phyloP scores from a whole-genome alignment of 92 coral and sea anemone species.

The Anthopleura xanthogrammica region DNA sequence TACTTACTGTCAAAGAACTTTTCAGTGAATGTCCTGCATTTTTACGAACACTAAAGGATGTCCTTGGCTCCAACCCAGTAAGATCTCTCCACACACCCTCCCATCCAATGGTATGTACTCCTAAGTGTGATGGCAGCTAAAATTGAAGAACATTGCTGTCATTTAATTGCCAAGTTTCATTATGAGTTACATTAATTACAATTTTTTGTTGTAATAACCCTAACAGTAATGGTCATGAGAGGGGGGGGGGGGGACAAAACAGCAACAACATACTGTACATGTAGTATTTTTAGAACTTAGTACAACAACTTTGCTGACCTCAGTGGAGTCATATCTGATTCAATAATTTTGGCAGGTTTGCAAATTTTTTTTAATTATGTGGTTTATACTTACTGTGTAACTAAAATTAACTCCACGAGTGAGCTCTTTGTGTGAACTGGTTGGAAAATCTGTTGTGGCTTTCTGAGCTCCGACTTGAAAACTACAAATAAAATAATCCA shows the following conservation, averaged over 20 bases:
- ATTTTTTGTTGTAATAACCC: too few species aligned
- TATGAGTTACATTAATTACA: too few species aligned
- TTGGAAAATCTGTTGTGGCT: slow-evolving; percentile 74
- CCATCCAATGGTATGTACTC: slow-evolving; percentile 83
- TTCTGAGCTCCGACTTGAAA: slow-evolving; percentile 73
- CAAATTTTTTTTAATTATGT: too few species aligned
- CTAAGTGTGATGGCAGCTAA: slow-evolving; percentile 82
- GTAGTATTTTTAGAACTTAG: too few species aligned
- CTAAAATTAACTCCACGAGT: slow-evolving; percentile 69
- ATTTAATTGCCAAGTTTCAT: background rate
- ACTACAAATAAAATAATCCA: slow-evolving; percentile 32
- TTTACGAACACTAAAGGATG: slow-evolving; percentile 87
- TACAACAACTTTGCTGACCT: too few species aligned
- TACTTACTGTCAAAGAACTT: slow-evolving; percentile 71
- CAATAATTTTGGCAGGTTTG: too few species aligned
- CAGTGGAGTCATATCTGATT: too few species aligned
- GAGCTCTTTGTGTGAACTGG: slow-evolving; percentile 85
- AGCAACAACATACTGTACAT: too few species aligned
- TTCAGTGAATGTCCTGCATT: slow-evolving; percentile 94
- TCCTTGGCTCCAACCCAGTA: slow-evolving; percentile 60
- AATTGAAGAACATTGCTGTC: background rate
- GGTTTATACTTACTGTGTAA: slow-evolving; percentile 51
- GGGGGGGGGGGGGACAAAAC: too few species aligned
- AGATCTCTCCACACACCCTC: slow-evolving; percentile 94
- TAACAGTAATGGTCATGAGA: too few species aligned